These are phyloP conservation scores for Oplegnathus fasciatus DNA, from an alignment of 2,113 vertebrate species.

Conservation along the genomic window DNA sequence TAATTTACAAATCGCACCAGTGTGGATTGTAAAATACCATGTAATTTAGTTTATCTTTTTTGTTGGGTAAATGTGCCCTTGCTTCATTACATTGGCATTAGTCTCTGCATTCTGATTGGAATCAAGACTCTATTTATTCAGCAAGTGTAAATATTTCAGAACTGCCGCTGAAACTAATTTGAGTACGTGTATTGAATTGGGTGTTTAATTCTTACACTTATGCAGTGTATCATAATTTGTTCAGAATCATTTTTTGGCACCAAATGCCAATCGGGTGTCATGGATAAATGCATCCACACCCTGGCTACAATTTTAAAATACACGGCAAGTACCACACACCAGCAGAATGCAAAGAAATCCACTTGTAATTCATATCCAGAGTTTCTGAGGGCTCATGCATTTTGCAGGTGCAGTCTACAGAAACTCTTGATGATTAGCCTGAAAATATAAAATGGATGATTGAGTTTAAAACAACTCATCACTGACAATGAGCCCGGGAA, in stretches of 20 bases:
- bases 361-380: conserved; percentile 7
- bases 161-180: conserved; percentile 10
- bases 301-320: not conserved
- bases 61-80: conserved; percentile 6
- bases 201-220: not conserved
- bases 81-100: conserved; percentile 11
- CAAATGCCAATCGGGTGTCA: conserved; percentile 5
- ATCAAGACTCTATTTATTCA: not conserved
- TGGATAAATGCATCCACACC: not conserved
- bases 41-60: not conserved
- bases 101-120: not conserved
- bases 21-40: not conserved
- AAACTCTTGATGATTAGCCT: conserved; percentile 2
- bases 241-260: not conserved
- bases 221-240: conserved; percentile 8
- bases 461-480: not conserved
- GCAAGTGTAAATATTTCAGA: not conserved
- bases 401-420: conserved; percentile 20
- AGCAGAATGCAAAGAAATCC: not conserved
- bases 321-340: not conserved
- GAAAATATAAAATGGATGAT: conserved; percentile 3
- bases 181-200: not conserved
- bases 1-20: not conserved
- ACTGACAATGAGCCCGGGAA: not conserved
- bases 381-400: conserved; percentile 5